Evolutionary conservation across 2,113 vertebrate genomes (phyloP).

Genomic region (Urocynchramus pylzowi): DNA sequence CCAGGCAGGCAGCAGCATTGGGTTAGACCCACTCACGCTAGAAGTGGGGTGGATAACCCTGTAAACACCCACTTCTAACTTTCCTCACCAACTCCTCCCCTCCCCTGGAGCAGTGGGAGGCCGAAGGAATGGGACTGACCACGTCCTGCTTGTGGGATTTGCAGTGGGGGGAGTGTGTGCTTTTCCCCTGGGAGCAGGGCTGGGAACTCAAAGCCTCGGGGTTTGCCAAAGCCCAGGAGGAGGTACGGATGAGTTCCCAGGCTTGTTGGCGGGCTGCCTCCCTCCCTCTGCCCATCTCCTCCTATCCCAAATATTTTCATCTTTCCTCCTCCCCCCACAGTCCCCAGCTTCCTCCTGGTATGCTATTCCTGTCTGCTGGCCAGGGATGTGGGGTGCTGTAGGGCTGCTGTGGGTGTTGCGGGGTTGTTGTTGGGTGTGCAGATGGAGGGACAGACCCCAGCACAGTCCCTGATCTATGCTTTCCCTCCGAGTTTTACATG

Average conservation of each 20-base stretch:
- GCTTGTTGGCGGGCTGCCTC: not conserved
- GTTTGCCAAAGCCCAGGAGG: constrained; percentile 47
- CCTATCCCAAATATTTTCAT: constrained; percentile 20
- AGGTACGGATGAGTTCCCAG: constrained; percentile 33
- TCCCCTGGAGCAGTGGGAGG: not conserved
- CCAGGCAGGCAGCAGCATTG: not conserved
- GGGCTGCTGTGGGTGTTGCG: not conserved
- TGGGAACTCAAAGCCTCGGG: not conserved
- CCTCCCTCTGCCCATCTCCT: not conserved
- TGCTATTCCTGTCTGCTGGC: not conserved
- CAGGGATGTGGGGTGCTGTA: not conserved
- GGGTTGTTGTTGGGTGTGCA: not conserved
- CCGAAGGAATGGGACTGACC: not conserved
- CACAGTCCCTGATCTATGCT: not conserved
- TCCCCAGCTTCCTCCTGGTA: not conserved
- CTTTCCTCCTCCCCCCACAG: not conserved
- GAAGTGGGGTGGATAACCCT: not conserved
- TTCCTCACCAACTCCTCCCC: not conserved
- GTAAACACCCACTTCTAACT: not conserved
- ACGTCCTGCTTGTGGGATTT: not conserved
- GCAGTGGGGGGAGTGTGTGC: not conserved
- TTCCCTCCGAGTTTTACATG: not conserved
- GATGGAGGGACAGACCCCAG: not conserved
- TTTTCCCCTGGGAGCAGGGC: not conserved
- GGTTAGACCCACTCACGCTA: not conserved